These are phyloP conservation scores for Synanthedon vespiformis DNA, from an alignment of 2,888 invertebrate genomes.

Conservation along the genomic window DNA sequence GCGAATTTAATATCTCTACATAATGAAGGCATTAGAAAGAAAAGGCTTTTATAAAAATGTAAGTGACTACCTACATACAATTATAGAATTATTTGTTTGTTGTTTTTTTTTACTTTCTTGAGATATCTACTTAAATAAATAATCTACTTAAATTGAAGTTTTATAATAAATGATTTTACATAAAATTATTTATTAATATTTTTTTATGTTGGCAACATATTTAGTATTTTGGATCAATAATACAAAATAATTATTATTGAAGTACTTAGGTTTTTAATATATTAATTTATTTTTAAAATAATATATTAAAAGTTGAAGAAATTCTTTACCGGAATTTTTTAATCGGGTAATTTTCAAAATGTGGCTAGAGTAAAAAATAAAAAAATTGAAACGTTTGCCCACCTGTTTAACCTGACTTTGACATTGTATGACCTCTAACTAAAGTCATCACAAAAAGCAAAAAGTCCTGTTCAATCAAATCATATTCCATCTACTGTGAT, in stretches of 20 bases:
- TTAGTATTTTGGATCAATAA: not conserved
- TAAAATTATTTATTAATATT: not conserved
- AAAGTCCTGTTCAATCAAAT: slow-evolving; percentile 1
- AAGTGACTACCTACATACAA: not conserved
- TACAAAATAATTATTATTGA: not conserved
- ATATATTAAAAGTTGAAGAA: not conserved
- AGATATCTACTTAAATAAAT: no score
- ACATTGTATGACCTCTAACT: slow-evolving; percentile 59
- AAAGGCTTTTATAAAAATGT: slow-evolving; percentile 14
- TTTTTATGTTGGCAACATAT: not conserved
- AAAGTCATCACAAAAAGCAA: slow-evolving; percentile 1
- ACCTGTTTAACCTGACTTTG: slow-evolving; percentile 20
- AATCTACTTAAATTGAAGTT: no score
- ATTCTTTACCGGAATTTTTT: not conserved
- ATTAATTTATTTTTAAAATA: no score
- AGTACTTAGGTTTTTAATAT: not conserved
- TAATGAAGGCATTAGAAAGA: slow-evolving; percentile 37
- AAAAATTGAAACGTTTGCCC: slow-evolving; percentile 8
- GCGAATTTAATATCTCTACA: slow-evolving; percentile 1
- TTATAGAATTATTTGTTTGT: not conserved
- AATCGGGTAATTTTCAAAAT: slow-evolving; percentile 1
- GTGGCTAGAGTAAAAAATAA: slow-evolving; percentile 20
- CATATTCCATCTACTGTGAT: no score
- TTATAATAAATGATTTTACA: not conserved
- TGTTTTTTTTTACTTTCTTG: not conserved